These are phyloP conservation scores for Erythrolamprus reginae DNA, from an alignment of 2,113 vertebrate species.

Conservation along the genomic window DNA sequence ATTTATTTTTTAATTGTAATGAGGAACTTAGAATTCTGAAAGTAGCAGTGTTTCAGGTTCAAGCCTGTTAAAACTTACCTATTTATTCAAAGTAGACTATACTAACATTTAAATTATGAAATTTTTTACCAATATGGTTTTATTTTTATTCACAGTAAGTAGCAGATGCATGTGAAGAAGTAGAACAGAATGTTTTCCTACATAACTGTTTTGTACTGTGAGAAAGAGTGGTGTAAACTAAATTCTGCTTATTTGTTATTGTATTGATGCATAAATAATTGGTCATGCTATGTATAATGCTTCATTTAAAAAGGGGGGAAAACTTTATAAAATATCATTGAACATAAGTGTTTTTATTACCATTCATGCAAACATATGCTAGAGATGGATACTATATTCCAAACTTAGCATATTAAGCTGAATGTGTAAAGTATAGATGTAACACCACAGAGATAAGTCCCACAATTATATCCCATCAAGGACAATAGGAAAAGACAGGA, in stretches of 20 bases:
- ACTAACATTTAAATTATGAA: not conserved
- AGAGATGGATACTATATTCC: not conserved
- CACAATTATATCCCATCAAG: not conserved
- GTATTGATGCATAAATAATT: not conserved
- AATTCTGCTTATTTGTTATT: not conserved
- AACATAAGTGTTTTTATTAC: not conserved
- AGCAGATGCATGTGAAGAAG: not conserved
- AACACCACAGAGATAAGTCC: not conserved
- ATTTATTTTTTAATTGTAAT: not conserved
- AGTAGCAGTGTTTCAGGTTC: not conserved
- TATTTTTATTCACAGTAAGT: not conserved
- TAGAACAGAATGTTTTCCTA: not conserved
- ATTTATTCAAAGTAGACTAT: not conserved
- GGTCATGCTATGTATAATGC: not conserved
- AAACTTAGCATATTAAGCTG: not conserved
- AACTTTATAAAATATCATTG: not conserved
- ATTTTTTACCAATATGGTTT: not conserved
- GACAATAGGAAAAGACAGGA: not conserved
- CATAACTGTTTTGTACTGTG: not conserved
- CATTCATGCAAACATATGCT: not conserved
- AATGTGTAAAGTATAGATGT: not conserved
- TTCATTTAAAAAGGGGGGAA: not conserved
- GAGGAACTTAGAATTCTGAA: not conserved
- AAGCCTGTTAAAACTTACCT: not conserved
- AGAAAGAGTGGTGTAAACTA: not conserved